phyloP scores from a whole-genome alignment of 2,888 invertebrate species.

The Metallyticus violacea region DNA sequence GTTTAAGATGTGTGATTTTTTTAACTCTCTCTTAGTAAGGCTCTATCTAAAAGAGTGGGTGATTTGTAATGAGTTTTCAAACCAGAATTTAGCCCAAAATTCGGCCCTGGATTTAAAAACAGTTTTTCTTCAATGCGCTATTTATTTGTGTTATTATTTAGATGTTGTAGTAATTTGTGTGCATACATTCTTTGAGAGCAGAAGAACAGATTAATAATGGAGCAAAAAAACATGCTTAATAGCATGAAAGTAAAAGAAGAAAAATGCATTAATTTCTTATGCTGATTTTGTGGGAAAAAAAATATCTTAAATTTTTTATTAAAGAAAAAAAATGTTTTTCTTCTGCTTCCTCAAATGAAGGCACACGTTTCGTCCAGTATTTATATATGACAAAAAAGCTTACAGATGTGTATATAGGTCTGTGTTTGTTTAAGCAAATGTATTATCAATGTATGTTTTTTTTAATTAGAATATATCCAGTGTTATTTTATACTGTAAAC shows the following conservation, averaged over 20 bases:
- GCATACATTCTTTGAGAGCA: neutral
- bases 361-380: neutral
- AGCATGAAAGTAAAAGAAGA: neutral
- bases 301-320: neutral
- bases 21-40: too few relatives aligned
- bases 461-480: neutral
- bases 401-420: neutral
- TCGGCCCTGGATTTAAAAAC: too few relatives aligned
- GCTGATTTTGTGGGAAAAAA: neutral
- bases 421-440: neutral
- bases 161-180: neutral
- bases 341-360: neutral
- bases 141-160: neutral
- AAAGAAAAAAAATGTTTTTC: neutral
- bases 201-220: neutral
- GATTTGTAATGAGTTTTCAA: neutral
- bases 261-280: neutral
- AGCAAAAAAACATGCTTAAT: neutral
- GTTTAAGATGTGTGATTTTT: too few relatives aligned
- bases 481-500: conserved; percentile 11
- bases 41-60: too few relatives aligned
- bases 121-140: neutral
- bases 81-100: too few relatives aligned
- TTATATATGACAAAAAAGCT: neutral
- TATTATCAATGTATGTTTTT: neutral